Base-by-base conservation (phyloP, 2,797 vertebrate genomes). In the Pelobates cultripes region DNA sequence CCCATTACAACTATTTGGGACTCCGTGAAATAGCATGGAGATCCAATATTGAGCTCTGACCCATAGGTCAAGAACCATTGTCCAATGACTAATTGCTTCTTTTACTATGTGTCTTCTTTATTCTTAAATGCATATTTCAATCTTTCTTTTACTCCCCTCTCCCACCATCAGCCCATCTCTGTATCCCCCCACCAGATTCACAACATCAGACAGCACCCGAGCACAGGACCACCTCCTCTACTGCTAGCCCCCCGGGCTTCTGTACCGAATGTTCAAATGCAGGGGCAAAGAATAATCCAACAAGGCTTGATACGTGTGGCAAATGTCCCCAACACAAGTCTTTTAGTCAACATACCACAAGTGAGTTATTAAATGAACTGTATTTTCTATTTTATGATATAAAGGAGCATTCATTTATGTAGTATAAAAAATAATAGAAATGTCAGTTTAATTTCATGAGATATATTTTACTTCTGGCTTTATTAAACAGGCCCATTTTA, bases 221-320 rank as follows among this genome's bases (percentile, higher is more conserved):
- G 96, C 81, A 95, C 97, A 0, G 98, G 97, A 7, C 98, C 98
- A 0, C 98, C 97, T 2, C 98, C 97, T 0, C 94, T 99, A 80
- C 89, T 99, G 78, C 91, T 98, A 88, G 97, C 97, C 0, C 97
- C 97, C 0, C 92, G 97, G 69, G 96, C 96, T 0, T 96, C 97
- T 0, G 96, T 97, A 82, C 97, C 98, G 90, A 96, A 93, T n/a
- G 95, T 98, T 74, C 97, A 99, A 86, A 93, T 97, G 75, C 98
- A 99, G 92, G 98, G 97, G 79, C 98, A 99, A 92, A 91, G 97
- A 47, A 97, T 99, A 87, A 99, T 99, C 90, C 97, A 98, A 89
- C 98, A 99, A 91, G 97, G 98, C 57, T 95, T 99, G 78, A 99
- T 98, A 87, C 95, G 98, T 0, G 97, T 99, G 55, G 95, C 97